Percentiles rank a stretch among this genome's conserved stretches.
These are phyloP conservation scores for Orycteropus afer DNA, from an alignment of 2,113 vertebrate genomes.

Conservation along the genomic window DNA sequence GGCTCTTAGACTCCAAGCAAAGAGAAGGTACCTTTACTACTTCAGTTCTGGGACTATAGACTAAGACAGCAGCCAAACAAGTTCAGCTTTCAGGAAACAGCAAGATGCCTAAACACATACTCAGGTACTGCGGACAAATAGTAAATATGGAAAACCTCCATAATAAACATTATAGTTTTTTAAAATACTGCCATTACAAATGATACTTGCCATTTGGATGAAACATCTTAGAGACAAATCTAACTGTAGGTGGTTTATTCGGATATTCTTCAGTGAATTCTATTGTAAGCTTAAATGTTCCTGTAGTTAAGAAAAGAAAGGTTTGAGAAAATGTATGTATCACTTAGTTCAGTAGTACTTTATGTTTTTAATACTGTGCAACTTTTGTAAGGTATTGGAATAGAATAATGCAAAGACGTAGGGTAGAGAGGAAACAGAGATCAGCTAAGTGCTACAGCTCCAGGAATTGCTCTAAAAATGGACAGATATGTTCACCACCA, in stretches of 20 bases:
- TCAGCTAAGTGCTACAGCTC: background rate
- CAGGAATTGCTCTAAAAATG: conserved; percentile 32
- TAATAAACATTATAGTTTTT: background rate
- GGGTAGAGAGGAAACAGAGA: background rate
- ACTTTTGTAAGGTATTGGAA: conserved; percentile 29
- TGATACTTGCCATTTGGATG: conserved; percentile 96
- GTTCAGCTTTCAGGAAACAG: conserved; percentile 37
- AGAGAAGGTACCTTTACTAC: background rate
- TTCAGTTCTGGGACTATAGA: background rate
- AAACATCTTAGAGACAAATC: conserved; percentile 99
- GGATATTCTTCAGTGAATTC: conserved; percentile 99
- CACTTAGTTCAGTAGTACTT: conserved; percentile 35
- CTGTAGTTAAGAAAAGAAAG: conserved; percentile 84
- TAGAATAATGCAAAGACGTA: conserved; percentile 25
- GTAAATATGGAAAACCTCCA: background rate
- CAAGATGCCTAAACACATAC: conserved; percentile 35
- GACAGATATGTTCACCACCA: background rate
- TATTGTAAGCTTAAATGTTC: conserved; percentile 99
- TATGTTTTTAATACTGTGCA: conserved; percentile 42
- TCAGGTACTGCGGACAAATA: background rate
- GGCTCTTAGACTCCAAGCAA: conserved; percentile 8
- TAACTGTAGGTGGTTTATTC: conserved; percentile 98
- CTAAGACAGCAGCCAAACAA: conserved; percentile 29
- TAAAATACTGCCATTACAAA: conserved; percentile 30
- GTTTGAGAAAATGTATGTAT: conserved; percentile 52